These are phyloP conservation scores for Rhabdomys pumilio DNA, from an alignment of 2,797 vertebrate species.

Conservation along the genomic window DNA sequence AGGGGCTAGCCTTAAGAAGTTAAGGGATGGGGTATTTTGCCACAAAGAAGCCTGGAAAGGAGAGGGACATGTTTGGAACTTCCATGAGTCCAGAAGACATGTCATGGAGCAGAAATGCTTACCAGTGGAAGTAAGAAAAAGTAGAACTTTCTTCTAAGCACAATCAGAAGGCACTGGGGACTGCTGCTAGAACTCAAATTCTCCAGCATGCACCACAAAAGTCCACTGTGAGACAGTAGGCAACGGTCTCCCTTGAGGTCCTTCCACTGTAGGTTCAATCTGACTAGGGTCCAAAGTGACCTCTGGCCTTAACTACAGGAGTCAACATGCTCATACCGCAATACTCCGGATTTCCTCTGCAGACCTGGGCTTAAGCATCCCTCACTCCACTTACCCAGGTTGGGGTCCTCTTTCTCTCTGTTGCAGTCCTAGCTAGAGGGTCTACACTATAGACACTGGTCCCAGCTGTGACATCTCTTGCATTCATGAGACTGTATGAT, in stretches of 20 bases:
- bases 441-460: background rate
- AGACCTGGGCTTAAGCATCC: background rate
- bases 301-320: background rate
- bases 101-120: background rate
- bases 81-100: background rate
- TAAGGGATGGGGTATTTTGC: background rate
- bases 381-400: background rate
- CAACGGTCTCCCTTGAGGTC: slow-evolving; percentile 6
- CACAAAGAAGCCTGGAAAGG: background rate
- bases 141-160: background rate
- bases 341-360: background rate
- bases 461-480: background rate
- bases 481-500: slow-evolving; percentile 64
- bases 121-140: background rate
- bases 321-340: background rate
- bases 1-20: background rate
- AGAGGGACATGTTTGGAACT: background rate
- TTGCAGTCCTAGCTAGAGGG: background rate
- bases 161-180: slow-evolving; percentile 8
- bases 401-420: background rate
- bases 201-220: background rate
- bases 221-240: background rate
- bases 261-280: background rate
- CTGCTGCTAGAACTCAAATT: background rate
- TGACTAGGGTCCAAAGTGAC: background rate